These are phyloP conservation scores for Calonectris borealis DNA, from an alignment of 2,113 vertebrate species.

Conservation along the genomic window DNA sequence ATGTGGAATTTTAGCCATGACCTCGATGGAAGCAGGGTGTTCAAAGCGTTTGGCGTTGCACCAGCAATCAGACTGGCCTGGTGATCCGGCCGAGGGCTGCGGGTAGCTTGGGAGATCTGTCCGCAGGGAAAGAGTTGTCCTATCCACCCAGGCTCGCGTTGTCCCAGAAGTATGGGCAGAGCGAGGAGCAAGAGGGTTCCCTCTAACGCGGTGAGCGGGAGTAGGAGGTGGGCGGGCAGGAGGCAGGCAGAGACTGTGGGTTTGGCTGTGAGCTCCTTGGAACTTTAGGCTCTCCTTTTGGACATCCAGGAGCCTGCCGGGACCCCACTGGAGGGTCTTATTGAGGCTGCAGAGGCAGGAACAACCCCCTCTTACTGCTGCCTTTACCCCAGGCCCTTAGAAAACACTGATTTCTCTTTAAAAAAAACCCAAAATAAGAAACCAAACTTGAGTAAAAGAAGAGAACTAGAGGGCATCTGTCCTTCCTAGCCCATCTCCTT, in stretches of 20 bases:
- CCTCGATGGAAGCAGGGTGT: neutral
- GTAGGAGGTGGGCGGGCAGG: neutral
- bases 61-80: no score
- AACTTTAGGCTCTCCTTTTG: neutral
- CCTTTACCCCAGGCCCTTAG: neutral
- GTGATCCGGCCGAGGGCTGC: accelerated
- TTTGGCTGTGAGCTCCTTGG: neutral
- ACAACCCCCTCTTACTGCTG: neutral
- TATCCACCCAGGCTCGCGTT: accelerated
- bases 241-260: neutral
- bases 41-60: accelerated
- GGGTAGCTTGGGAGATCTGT: neutral
- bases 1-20: neutral
- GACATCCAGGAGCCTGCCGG: neutral
- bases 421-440: neutral
- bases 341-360: neutral
- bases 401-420: neutral
- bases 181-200: neutral
- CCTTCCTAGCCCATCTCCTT: neutral
- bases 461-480: neutral
- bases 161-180: neutral
- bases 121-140: neutral
- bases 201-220: neutral
- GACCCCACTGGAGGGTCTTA: neutral
- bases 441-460: neutral